Percentiles rank a stretch among this genome's conserved stretches.
phyloP scores from a whole-genome alignment of 2,888 invertebrate species.

The Leucania comma region DNA sequence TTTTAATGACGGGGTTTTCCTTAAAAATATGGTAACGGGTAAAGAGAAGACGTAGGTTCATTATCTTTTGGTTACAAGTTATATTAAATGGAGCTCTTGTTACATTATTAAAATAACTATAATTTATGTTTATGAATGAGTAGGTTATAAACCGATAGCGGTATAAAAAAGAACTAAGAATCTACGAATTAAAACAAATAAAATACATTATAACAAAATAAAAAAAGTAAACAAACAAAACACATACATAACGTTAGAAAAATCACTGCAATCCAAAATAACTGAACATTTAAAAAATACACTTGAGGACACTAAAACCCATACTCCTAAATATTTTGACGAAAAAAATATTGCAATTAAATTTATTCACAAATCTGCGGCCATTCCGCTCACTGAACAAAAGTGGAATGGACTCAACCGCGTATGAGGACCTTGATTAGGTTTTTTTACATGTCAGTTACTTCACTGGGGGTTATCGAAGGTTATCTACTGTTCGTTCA shows the following conservation, averaged over 20 bases:
- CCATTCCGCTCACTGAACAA: constrained; percentile 62
- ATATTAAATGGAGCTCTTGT: not conserved
- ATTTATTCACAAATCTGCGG: constrained; percentile 43
- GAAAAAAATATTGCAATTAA: constrained; percentile 25
- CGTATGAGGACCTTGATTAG: constrained; percentile 67
- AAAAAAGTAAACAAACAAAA: constrained; percentile 14
- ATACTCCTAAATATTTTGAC: constrained; percentile 11
- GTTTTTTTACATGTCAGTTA: constrained; percentile 64
- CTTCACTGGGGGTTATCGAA: constrained; percentile 68
- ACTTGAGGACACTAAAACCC: constrained; percentile 13
- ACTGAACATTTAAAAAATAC: constrained; percentile 21
- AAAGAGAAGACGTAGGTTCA: not conserved
- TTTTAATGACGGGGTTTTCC: constrained; percentile 30
- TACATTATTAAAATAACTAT: not conserved
- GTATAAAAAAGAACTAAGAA: not conserved
- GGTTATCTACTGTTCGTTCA: constrained; percentile 69
- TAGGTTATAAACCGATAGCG: fast-evolving
- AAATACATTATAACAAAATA: not conserved
- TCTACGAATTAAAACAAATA: not conserved
- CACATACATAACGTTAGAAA: constrained; percentile 43
- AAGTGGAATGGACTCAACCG: constrained; percentile 63
- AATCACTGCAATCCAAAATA: constrained; percentile 54
- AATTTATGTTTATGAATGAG: not conserved
- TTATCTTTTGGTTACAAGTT: constrained; percentile 6
- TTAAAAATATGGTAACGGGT: constrained; percentile 11